Evolutionary conservation across 2,113 vertebrate species (phyloP).

Genomic region (zebrafish (Danio rerio)): DNA sequence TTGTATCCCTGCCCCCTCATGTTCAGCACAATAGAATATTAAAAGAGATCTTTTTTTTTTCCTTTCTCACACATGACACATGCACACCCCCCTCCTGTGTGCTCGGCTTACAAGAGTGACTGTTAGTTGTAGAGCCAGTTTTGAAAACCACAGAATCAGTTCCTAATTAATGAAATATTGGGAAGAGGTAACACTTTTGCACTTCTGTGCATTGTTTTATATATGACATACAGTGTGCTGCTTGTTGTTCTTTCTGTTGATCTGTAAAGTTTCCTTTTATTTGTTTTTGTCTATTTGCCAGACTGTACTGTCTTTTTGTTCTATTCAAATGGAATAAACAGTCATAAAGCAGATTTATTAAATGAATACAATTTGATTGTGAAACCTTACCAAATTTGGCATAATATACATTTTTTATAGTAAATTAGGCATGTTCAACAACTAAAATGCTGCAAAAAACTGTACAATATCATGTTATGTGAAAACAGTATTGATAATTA

Average conservation of each 20-base stretch:
- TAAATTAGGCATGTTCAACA: too few species aligned
- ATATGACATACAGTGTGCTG: neutral
- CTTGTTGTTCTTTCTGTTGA: too few species aligned
- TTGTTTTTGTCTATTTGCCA: neutral
- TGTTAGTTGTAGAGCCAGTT: slow-evolving; percentile 58
- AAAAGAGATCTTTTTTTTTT: neutral
- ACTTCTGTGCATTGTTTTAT: neutral
- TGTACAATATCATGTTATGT: too few species aligned
- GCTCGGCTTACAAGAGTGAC: slow-evolving; percentile 23
- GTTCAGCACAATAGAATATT: slow-evolving; percentile 16
- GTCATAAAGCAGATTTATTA: too few species aligned
- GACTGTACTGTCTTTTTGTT: too few species aligned
- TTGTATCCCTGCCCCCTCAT: slow-evolving; percentile 31
- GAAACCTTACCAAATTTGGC: too few species aligned
- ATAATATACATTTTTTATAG: too few species aligned
- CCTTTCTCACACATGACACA: neutral
- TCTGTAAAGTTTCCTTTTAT: too few species aligned
- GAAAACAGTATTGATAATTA: too few species aligned
- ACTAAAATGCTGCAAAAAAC: too few species aligned
- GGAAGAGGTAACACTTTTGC: neutral
- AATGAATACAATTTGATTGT: too few species aligned
- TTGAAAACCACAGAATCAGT: slow-evolving; percentile 41
- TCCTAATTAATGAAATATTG: slow-evolving; percentile 28
- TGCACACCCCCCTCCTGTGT: slow-evolving; percentile 10
- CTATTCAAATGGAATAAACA: too few species aligned